Evolutionary conservation across 2,113 vertebrate genomes (phyloP).

Genomic region (Microtus montanus): DNA sequence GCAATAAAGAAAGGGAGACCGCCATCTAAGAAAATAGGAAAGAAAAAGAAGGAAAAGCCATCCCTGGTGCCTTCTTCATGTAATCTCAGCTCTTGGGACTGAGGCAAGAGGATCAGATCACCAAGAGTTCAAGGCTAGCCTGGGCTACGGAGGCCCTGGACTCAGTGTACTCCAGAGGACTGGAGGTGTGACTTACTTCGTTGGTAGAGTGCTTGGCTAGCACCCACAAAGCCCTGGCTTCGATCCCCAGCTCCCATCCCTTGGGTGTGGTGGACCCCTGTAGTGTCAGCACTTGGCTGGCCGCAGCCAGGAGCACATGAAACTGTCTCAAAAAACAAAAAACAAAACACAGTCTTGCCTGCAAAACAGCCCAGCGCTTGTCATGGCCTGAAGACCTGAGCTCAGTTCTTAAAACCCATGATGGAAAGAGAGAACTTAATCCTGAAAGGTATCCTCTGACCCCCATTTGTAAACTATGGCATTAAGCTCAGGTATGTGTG

Average conservation of each 20-base stretch:
- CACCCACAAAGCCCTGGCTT: not conserved
- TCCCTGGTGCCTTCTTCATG: not conserved
- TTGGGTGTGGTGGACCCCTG: not conserved
- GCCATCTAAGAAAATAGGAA: not conserved
- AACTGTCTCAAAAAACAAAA: not conserved
- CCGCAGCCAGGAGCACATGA: not conserved
- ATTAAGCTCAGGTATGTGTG: not conserved
- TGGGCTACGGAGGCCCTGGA: not conserved
- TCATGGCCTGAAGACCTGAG: not conserved
- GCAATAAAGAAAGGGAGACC: not conserved
- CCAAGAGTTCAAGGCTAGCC: not conserved
- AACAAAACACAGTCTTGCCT: not conserved
- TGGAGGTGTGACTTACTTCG: not conserved
- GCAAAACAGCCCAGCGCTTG: not conserved
- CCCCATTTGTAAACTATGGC: not conserved
- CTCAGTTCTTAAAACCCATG: not conserved
- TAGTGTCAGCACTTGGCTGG: not conserved
- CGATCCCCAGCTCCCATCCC: not conserved
- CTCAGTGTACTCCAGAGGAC: not conserved
- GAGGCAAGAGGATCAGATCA: not conserved
- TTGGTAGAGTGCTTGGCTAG: not conserved
- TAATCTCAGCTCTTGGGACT: not conserved
- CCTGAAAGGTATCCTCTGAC: not conserved
- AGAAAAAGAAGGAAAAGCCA: not conserved
- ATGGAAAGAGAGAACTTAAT: not conserved